Percentiles rank a stretch among this genome's conserved stretches.
Conservation (phyloP, 2,797 vertebrate genomes). For the Crax fasciolata region DNA sequence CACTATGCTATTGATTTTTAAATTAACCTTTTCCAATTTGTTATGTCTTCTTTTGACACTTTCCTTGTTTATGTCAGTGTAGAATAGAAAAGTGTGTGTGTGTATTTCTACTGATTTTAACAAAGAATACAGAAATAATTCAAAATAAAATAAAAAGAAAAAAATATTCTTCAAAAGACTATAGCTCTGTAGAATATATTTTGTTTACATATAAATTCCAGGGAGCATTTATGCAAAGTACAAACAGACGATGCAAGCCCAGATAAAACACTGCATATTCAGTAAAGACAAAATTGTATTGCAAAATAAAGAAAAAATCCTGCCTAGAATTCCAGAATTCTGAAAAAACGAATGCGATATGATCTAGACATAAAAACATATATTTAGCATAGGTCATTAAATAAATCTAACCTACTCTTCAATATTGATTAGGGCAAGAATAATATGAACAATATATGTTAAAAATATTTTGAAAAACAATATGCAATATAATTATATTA, state of each 20-base stretch:
- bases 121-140: neutral
- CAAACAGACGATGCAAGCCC: neutral
- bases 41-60: neutral
- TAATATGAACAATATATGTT: neutral
- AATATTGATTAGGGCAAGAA: neutral
- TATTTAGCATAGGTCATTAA: neutral
- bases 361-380: neutral
- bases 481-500: neutral
- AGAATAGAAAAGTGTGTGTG: neutral
- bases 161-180: neutral
- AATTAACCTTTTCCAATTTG: neutral
- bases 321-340: neutral
- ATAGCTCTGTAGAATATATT: neutral
- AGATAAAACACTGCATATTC: neutral
- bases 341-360: neutral
- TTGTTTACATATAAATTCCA: neutral
- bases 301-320: neutral
- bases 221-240: accelerated
- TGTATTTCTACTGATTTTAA: neutral
- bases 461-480: neutral
- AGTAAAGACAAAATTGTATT: neutral
- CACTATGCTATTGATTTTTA: neutral
- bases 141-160: neutral
- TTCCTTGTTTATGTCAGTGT: neutral
- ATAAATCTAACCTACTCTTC: neutral